These are phyloP conservation scores for Copidosoma aretas DNA, from an alignment of 2,888 invertebrate genomes.

Conservation along the genomic window DNA sequence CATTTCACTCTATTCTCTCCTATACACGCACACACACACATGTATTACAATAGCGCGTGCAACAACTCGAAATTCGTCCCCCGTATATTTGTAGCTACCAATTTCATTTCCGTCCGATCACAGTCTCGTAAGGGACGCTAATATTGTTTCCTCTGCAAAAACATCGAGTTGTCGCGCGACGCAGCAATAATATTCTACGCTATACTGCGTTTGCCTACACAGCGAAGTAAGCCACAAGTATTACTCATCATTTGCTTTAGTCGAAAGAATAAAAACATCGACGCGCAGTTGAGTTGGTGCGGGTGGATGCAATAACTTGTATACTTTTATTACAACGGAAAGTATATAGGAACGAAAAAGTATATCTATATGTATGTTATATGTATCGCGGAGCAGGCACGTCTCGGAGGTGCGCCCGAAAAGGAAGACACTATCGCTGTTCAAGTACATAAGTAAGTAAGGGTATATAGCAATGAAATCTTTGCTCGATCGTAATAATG, in stretches of 20 bases:
- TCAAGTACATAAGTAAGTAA: no score
- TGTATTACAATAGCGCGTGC: neutral
- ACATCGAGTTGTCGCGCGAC: neutral
- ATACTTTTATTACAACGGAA: neutral
- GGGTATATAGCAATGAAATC: neutral
- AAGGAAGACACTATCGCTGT: slow-evolving; percentile 19
- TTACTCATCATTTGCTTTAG: slow-evolving; percentile 1
- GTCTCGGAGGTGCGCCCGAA: slow-evolving; percentile 4
- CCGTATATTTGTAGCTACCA: no score
- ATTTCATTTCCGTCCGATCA: neutral
- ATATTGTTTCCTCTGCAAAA: neutral
- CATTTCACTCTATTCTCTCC: neutral
- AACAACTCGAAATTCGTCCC: slow-evolving; percentile 11
- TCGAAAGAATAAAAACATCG: neutral
- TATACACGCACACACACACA: neutral
- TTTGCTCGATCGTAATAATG: neutral
- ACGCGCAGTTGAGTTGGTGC: neutral
- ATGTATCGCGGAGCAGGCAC: neutral
- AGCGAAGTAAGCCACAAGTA: slow-evolving; percentile 13
- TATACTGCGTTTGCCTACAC: neutral
- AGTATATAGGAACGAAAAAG: no score
- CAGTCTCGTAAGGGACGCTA: neutral
- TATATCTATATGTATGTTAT: neutral
- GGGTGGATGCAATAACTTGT: no score
- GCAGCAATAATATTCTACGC: neutral